Conservation (phyloP, 2,113 vertebrate species). For the Rhea americana region DNA sequence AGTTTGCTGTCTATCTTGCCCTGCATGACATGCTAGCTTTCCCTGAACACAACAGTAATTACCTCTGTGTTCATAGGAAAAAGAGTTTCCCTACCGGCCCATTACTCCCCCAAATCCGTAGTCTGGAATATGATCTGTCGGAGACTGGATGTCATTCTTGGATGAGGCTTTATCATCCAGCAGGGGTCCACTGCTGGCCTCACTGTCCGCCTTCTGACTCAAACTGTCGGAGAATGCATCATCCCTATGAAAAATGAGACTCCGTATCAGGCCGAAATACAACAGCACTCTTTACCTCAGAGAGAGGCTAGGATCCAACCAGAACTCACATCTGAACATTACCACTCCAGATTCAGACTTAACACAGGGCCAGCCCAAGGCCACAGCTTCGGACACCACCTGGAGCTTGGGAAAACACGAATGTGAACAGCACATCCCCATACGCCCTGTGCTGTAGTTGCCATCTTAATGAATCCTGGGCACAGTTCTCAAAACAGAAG, state of each 20-base stretch:
- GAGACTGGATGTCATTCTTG: slow-evolving; percentile 94
- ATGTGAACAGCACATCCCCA: fast-evolving
- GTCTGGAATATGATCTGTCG: slow-evolving; percentile 90
- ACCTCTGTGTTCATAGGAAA: not conserved
- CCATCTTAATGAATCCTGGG: not conserved
- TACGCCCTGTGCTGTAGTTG: fast-evolving
- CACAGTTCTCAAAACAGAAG: not conserved
- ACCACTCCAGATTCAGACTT: not conserved
- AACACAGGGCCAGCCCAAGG: not conserved
- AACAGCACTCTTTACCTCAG: not conserved
- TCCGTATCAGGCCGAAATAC: not conserved
- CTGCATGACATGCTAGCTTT: not conserved
- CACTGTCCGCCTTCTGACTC: slow-evolving; percentile 97
- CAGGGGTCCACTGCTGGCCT: slow-evolving; percentile 94
- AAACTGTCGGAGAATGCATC: slow-evolving; percentile 97
- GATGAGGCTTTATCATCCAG: slow-evolving; percentile 94
- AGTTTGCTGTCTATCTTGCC: not conserved
- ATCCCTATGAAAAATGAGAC: slow-evolving; percentile 80
- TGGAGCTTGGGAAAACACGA: not conserved
- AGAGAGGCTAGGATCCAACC: not conserved
- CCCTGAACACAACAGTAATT: not conserved
- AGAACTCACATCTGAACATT: fast-evolving
- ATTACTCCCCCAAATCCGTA: slow-evolving; percentile 90
- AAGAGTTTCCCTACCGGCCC: slow-evolving; percentile 85
- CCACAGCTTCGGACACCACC: not conserved